Base-by-base conservation (phyloP, 2,888 invertebrate species). In the Tipula lateralis region DNA sequence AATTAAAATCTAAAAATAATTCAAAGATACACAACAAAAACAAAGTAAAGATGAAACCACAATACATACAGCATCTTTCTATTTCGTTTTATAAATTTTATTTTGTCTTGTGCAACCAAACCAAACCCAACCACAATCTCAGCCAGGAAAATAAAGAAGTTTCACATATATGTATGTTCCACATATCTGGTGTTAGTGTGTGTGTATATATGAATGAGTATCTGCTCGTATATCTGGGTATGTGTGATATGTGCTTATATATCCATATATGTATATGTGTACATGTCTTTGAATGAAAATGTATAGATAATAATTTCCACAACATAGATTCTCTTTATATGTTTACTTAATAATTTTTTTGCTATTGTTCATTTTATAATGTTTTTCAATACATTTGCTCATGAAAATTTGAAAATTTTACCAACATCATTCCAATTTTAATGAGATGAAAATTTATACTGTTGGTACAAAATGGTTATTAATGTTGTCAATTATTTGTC, bases 291-390 rank as follows among this genome's bases (percentile, higher is more conserved):
- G 9, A 66, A 66, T 66, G 66, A 24, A 13, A 39, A 39, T 32
- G 32, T 32, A 44, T 44, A 44, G 66, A 66, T 66, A 66, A 66
- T 66, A 66, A 24, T 66, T 66, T 66, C 66, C 66, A 66, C 66
- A 66, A 66, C 66, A 66, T 66, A 66, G 66, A 66, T 19, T 66
- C 24, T 44, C 44, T 66, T 66, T 66, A 24, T 66, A n/a, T n/a
- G 66, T 66, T 66, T 66, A 24, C 66, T 66, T 66, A 24, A 66
- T 66, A 66, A 66, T 66, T 66, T 66, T 66, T 24, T 9, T 66
- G 24, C 24, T 24, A 66, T 66, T 66, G 66, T 66, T 66, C 66
- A 9, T 19, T 24, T 66, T 66, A 24, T 66, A 66, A 66, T 66
- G 66, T 66, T 66, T 66, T 66, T 66, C 66, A 66, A 66, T 19